Evolutionary conservation across 2,888 invertebrate species (phyloP), one percentile per base, ranked within the genome.

Genomic region (Eupithecia centaureata): DNA sequence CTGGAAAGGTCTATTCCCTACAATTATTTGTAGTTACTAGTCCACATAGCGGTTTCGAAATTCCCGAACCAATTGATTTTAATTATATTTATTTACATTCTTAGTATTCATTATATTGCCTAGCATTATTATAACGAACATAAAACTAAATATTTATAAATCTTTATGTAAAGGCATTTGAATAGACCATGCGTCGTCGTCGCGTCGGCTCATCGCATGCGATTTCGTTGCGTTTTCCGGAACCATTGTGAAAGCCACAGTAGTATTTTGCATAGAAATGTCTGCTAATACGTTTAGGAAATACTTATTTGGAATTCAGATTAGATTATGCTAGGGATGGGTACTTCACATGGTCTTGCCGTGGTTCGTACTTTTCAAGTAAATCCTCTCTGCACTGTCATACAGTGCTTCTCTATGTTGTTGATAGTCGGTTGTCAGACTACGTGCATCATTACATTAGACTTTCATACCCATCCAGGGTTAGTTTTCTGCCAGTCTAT

Each of bases 221-320:
- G 13, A 27, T 52, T 27, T 25, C 52, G 27, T 52, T 52, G 27
- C 25, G 52, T 27, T 27, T 15, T 5, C 27, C 1, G 27, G 5
- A 18, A 0, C 25, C 52, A 27, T 52, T 27, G 7, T 27, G 18
- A 63, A 63, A 30, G 42, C 42, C 18, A 13, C 51, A 27, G 13
- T 18, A 27, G 13, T 18, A 51, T 51, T 51, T 66, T 63, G 52
- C 42, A 62, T 58, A 33, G 38, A 58, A 68, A 61, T 65, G 64
- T 30, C 27, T 25, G 61, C 67, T 71, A 70, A 76, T 73, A 74
- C 33, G 52, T 59, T 67, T 33, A 76, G 66, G 70, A 63, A 33
- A 68, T 74, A 76, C 52, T 52, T 52, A 28, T 77, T 75, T 73
- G 71, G 71, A 70, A 76, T 76, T 77, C 73, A 70, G 74, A 76